Conservation (phyloP, 1,140 invertebrate genomes). For the Myzus persicae region DNA sequence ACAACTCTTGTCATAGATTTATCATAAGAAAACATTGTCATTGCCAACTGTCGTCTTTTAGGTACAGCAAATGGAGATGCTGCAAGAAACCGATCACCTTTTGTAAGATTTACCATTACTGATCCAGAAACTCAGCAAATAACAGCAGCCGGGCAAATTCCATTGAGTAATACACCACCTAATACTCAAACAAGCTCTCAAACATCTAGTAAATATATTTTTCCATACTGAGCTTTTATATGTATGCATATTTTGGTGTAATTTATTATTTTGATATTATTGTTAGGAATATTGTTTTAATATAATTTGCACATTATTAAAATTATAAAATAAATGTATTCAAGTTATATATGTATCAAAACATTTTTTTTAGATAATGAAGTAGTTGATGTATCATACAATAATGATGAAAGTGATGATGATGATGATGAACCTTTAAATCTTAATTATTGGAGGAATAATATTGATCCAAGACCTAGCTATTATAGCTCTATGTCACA, state of each 20-base stretch:
- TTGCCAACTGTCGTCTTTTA: neutral
- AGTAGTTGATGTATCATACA: neutral
- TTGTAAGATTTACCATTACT: slow-evolving; percentile 44
- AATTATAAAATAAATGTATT: neutral
- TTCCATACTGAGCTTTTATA: neutral
- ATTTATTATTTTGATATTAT: neutral
- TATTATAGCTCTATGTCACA: neutral
- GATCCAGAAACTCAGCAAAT: slow-evolving; percentile 29
- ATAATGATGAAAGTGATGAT: neutral
- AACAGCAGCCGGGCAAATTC: slow-evolving; percentile 27
- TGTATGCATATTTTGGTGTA: no score
- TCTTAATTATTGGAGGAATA: neutral
- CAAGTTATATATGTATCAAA: no score
- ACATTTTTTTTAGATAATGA: neutral
- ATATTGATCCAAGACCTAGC: neutral
- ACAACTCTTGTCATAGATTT: neutral
- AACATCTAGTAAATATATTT: slow-evolving; percentile 6
- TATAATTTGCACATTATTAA: neutral
- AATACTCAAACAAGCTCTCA: neutral
- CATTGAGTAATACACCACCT: slow-evolving; percentile 14
- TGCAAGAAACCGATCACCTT: slow-evolving; percentile 38
- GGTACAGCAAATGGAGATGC: slow-evolving; percentile 27
- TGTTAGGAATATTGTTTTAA: neutral
- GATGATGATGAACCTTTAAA: neutral
- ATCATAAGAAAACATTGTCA: neutral